Base-by-base conservation (phyloP, 2,888 invertebrate genomes). In the Heliconius aoede region DNA sequence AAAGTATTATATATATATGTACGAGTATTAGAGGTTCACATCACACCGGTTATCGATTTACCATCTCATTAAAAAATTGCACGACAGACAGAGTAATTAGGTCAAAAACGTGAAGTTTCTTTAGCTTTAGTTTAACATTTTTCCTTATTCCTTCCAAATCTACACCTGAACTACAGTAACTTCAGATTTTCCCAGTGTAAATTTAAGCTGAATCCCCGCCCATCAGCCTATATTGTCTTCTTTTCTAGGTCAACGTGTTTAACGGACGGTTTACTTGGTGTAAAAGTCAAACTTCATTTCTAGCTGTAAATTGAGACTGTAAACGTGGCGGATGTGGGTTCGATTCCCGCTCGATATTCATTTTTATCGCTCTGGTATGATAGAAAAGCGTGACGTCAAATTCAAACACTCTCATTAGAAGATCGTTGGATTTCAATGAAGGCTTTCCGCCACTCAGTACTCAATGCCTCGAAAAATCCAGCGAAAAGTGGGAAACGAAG, bases 161-260 rank as follows among this genome's bases (percentile, higher is more conserved):
- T 55, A 30, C 55, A 30, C n/a, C 9, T 68, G 11, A 26, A 68
- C n/a, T n/a, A n/a, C 51, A 28, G 30, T 32, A 55, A 55, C 55
- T 55, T 55, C 55, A 55, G 69, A 28, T n/a, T 55, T 68, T 60
- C 32, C 60, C 58, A 72, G 21, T 61, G 60, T 26, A 72, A 61
- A 36, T 72, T 26, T 36, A 60, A 74, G 67, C 36, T 21, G 71
- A 76, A 46, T 74, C 40, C 60, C 72, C 71, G 73, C 64, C 65
- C 71, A 78, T 62, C 76, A 67, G 74, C 68, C 65, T 26, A 68
- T 69, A 74, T 78, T 78, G 76, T 78, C 68, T 67, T 60, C 40
- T 78, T 78, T n/a, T 78, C 74, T 78, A 76, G 78, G 78, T 78
- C 78, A 78, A 69, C 69, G 69, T 24, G n/a, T n/a, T 55, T 69